A percentile compares a stretch with the other conserved stretches of the same genome.
These are phyloP conservation scores for Platycheirus rosarum DNA, from an alignment of 2,888 invertebrate species.

Conservation along the genomic window DNA sequence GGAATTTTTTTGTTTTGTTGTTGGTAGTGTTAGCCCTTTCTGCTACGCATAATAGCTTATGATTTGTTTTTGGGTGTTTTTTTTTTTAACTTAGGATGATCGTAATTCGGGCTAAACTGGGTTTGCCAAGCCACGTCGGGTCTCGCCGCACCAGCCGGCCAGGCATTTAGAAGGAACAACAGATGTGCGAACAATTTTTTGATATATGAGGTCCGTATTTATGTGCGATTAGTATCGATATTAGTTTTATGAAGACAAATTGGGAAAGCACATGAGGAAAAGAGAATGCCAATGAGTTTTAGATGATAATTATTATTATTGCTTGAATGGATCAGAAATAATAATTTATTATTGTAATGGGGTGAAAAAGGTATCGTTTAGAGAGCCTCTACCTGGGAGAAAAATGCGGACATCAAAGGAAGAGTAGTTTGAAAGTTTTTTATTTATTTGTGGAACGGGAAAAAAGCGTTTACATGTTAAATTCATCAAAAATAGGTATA, in stretches of 20 bases:
- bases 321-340: conserved; percentile 19
- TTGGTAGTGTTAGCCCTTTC: conserved; percentile 26
- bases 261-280: conserved; percentile 38
- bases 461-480: no score
- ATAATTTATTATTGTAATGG: conserved; percentile 23
- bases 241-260: conserved; percentile 70
- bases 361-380: neutral
- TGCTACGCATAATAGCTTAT: conserved; percentile 18
- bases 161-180: conserved; percentile 15
- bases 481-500: no score
- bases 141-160: no score
- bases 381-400: neutral
- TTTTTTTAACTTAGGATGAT: conserved; percentile 13
- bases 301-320: conserved; percentile 37
- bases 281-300: conserved; percentile 31
- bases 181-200: conserved; percentile 46
- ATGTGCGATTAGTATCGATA: conserved; percentile 62
- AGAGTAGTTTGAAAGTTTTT: no score
- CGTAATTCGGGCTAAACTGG: neutral
- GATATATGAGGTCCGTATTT: conserved; percentile 57
- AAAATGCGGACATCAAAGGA: neutral
- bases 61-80: conserved; percentile 38
- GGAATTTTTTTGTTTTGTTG: conserved; percentile 39
- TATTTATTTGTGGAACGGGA: no score
- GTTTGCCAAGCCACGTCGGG: no score